Percentiles rank a stretch among this genome's conserved stretches.
phyloP scores from a whole-genome alignment of 2,113 vertebrate genomes.

The Hucho hucho region DNA sequence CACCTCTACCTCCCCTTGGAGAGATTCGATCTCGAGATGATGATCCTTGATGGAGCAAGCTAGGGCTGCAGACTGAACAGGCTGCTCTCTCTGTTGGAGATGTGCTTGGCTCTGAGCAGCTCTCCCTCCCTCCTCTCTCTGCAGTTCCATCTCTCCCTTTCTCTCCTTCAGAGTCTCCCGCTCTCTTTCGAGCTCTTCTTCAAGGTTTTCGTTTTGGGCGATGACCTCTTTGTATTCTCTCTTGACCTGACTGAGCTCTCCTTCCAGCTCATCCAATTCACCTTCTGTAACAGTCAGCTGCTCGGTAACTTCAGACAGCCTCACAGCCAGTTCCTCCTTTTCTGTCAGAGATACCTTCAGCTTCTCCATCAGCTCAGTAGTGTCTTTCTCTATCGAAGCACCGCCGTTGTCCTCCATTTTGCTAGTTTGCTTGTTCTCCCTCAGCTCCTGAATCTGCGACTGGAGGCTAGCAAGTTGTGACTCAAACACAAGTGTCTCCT shows the following conservation, averaged over 20 bases:
- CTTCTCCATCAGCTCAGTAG: slow-evolving; percentile 89
- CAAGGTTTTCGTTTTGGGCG: slow-evolving; percentile 67
- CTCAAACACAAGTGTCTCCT: slow-evolving; percentile 79
- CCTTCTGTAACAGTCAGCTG: slow-evolving; percentile 72
- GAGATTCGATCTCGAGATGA: slow-evolving; percentile 57
- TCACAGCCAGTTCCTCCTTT: slow-evolving; percentile 76
- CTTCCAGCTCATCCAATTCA: slow-evolving; percentile 74
- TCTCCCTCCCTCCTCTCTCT: slow-evolving; percentile 22
- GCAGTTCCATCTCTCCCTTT: background rate
- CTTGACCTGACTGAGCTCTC: slow-evolving; percentile 71
- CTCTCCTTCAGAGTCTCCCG: slow-evolving; percentile 31
- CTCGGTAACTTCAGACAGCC: slow-evolving; percentile 78
- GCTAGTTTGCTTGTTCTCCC: slow-evolving; percentile 51
- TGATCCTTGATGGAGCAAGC: slow-evolving; percentile 52
- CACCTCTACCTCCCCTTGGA: slow-evolving; percentile 51
- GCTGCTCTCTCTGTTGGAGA: slow-evolving; percentile 26
- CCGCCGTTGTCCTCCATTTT: slow-evolving; percentile 46
- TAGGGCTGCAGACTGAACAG: slow-evolving; percentile 30
- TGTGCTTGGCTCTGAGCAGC: slow-evolving; percentile 28
- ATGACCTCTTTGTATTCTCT: slow-evolving; percentile 70
- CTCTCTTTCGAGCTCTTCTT: slow-evolving; percentile 49
- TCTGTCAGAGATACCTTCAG: slow-evolving; percentile 82
- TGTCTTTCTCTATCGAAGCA: slow-evolving; percentile 81
- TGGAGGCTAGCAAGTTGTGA: slow-evolving; percentile 74
- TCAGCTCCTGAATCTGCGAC: slow-evolving; percentile 69